Conservation (phyloP, 2,113 vertebrate genomes). For the Percina caprodes region DNA sequence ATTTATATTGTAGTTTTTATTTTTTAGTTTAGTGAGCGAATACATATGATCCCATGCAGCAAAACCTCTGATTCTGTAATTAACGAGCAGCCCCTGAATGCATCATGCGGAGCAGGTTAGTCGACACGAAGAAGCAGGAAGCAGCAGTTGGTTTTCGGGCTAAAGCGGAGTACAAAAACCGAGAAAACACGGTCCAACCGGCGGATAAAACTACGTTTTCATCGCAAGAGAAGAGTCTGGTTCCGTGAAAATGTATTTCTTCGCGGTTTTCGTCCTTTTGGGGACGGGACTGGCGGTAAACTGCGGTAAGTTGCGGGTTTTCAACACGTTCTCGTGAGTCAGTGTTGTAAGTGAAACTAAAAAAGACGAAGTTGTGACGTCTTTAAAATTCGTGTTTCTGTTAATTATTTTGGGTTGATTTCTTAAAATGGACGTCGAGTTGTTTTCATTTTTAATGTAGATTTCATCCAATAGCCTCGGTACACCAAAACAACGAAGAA, state of each 20-base stretch:
- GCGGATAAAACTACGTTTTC: not conserved
- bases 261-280: not conserved
- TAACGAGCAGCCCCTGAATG: too few relatives aligned
- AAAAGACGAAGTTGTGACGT: not conserved
- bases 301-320: conserved; percentile 13
- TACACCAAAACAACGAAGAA: not conserved
- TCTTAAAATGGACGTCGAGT: accelerated
- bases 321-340: accelerated
- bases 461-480: accelerated
- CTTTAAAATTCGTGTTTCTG: not conserved
- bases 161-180: not conserved
- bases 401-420: accelerated
- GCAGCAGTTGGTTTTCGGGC: not conserved
- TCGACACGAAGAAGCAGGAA: not conserved
- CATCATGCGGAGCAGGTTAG: too few relatives aligned
- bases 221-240: accelerated
- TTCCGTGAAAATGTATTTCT: accelerated
- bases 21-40: too few relatives aligned
- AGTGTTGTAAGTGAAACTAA: conserved; percentile 44
- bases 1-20: too few relatives aligned
- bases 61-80: not conserved
- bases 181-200: accelerated
- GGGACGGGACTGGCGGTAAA: not conserved
- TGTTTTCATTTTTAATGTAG: not conserved
- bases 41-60: too few relatives aligned